Base-by-base conservation (phyloP, 2,888 invertebrate genomes). In the Tineola bisselliella region DNA sequence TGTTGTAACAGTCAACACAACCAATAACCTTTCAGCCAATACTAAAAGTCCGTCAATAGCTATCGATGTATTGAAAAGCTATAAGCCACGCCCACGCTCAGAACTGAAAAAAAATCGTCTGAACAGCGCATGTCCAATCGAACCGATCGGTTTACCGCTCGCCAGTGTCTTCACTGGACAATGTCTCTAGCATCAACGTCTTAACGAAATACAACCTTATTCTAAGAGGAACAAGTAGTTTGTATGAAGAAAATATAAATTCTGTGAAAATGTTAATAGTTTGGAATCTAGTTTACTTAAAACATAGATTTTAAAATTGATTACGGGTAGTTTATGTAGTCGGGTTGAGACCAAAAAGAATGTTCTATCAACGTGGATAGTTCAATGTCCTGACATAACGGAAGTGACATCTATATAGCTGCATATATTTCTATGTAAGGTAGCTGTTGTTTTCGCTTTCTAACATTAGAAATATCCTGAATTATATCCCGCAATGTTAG, bases 81-180 rank as follows among this genome's bases (percentile, higher is more conserved):
- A 61, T 62, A 59, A 25, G 52, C 33, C 61, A 25, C 61, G 61
- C 62, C 63, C 62, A 62, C 25, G 10, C 44, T 43, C 31, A 61
- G 54, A 13, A 18, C 44, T 44, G 59, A 56, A 66, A 78, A 79
- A 79, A 75, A 69, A 64, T 60, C 38, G 61, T 62, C 62, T 62
- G 64, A 63, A 65, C 65, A 57, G 77, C 77, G 78, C 78, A 76
- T 76, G 78, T 67, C 74, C 70, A 61, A 64, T 66, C 62, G 61
- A 66, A 33, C 19, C 60, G 48, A 57, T 61, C 58, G 59, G 19
- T 31, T 31, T 15, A n/a, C 61, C 56, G 56, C 38, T 12, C n/a
- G 18, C 30, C n/a, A 48, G 17, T 15, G 31, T 33, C 54, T 54
- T 25, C 25, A 18, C 48, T 25, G 54, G 54, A 25, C 25, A 54